Conservation (phyloP, 1,140 invertebrate genomes). For the Hycleus phaleratus region DNA sequence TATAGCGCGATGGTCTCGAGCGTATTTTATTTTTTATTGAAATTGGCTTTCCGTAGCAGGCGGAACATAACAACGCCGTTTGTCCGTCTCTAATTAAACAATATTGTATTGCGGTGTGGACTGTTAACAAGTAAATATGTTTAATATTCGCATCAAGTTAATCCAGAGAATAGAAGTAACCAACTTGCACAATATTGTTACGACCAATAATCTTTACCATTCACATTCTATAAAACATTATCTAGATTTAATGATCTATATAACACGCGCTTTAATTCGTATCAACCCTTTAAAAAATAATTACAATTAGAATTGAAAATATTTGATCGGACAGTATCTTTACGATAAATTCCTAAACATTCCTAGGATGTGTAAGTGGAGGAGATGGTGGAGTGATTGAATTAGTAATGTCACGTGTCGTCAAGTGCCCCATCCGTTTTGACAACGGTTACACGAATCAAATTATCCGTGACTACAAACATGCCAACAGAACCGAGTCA, state of each 20-base stretch:
- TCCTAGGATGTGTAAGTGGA: too few relatives aligned
- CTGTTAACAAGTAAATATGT: constrained; percentile 28
- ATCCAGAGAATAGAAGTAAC: constrained; percentile 6
- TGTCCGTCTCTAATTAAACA: constrained; percentile 26
- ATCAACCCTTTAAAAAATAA: too few relatives aligned
- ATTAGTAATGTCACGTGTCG: constrained; percentile 34
- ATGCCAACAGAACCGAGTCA: background rate
- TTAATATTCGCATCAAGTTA: constrained; percentile 26
- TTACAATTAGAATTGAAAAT: too few relatives aligned
- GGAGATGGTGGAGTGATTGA: constrained; percentile 1
- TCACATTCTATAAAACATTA: background rate
- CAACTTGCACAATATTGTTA: background rate
- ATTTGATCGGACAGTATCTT: too few relatives aligned
- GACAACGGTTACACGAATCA: constrained; percentile 37
- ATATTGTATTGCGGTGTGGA: constrained; percentile 25
- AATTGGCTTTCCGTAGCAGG: constrained; percentile 21
- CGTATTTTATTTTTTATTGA: constrained; percentile 28
- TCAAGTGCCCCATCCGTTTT: constrained; percentile 33
- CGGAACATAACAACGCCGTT: constrained; percentile 20
- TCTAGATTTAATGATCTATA: too few relatives aligned
- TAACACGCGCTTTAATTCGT: too few relatives aligned
- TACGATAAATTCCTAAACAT: too few relatives aligned
- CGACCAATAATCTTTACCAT: constrained; percentile 11
- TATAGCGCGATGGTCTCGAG: background rate
- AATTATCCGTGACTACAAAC: constrained; percentile 27